phyloP scores from a whole-genome alignment of 2,888 invertebrate species.

The Deroplatys truncata region DNA sequence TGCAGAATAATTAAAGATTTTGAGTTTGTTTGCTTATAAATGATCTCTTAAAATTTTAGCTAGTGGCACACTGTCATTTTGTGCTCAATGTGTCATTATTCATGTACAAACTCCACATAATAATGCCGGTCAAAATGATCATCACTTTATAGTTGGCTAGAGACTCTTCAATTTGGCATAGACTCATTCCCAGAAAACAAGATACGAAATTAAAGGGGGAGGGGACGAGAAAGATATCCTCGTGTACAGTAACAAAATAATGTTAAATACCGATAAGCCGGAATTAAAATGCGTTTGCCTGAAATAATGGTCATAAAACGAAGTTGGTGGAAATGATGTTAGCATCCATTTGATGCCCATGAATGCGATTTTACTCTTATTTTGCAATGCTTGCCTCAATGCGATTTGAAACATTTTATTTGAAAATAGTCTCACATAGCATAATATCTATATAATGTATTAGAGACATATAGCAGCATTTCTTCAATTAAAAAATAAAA shows the following conservation, averaged over 20 bases:
- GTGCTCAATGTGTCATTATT: not conserved
- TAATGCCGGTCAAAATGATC: not conserved
- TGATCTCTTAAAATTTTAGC: not conserved
- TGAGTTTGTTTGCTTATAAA: not conserved
- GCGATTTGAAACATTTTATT: too few relatives aligned
- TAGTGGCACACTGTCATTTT: not conserved
- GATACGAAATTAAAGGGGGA: not conserved
- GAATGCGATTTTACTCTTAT: not conserved
- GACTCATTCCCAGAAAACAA: not conserved
- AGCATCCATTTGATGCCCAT: not conserved
- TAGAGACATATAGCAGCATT: too few relatives aligned
- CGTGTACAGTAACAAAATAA: not conserved
- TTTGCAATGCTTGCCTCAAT: too few relatives aligned
- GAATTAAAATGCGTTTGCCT: too few relatives aligned
- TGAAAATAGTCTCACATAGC: too few relatives aligned
- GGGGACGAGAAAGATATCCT: not conserved
- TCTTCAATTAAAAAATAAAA: too few relatives aligned
- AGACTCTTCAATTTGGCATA: not conserved
- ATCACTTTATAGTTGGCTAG: not conserved
- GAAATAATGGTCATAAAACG: not conserved
- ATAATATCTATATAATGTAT: too few relatives aligned
- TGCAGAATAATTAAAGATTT: not conserved
- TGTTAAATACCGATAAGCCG: not conserved
- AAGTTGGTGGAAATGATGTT: not conserved
- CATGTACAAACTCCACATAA: not conserved